Conservation (phyloP, 2,888 invertebrate species). For the Belgica antarctica region DNA sequence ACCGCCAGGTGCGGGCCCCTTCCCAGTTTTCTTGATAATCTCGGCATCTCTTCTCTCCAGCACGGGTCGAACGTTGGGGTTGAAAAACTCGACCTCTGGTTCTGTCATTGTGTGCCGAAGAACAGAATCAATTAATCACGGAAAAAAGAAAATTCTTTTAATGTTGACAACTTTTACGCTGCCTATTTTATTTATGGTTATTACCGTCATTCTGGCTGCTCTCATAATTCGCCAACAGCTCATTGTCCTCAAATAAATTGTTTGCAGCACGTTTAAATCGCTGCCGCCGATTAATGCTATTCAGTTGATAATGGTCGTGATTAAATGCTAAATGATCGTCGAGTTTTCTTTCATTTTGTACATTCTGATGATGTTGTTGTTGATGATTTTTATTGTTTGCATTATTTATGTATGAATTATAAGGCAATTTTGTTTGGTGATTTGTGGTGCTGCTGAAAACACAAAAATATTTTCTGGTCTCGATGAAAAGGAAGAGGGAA, state of each 20-base stretch:
- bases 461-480: too few species aligned
- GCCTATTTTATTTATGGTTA: neutral
- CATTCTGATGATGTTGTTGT: slow-evolving; percentile 27
- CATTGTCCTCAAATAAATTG: slow-evolving; percentile 34
- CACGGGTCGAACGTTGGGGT: slow-evolving; percentile 65
- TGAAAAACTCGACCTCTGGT: slow-evolving; percentile 73
- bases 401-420: slow-evolving; percentile 30
- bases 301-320: slow-evolving; percentile 20
- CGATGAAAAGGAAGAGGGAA: too few species aligned
- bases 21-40: slow-evolving; percentile 61
- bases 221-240: slow-evolving; percentile 23
- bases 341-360: slow-evolving; percentile 42
- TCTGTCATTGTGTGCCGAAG: slow-evolving; percentile 47
- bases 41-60: slow-evolving; percentile 66
- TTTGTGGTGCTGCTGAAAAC: slow-evolving; percentile 31
- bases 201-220: slow-evolving; percentile 31
- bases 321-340: slow-evolving; percentile 35
- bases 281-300: neutral
- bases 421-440: slow-evolving; percentile 28
- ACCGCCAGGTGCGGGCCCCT: slow-evolving; percentile 68
- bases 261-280: slow-evolving; percentile 35
- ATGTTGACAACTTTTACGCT: neutral
- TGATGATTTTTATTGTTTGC: slow-evolving; percentile 30
- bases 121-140: slow-evolving; percentile 2
- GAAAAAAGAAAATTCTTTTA: neutral